Conservation (phyloP, 2,888 invertebrate species). For the Limnephilus auricula region DNA sequence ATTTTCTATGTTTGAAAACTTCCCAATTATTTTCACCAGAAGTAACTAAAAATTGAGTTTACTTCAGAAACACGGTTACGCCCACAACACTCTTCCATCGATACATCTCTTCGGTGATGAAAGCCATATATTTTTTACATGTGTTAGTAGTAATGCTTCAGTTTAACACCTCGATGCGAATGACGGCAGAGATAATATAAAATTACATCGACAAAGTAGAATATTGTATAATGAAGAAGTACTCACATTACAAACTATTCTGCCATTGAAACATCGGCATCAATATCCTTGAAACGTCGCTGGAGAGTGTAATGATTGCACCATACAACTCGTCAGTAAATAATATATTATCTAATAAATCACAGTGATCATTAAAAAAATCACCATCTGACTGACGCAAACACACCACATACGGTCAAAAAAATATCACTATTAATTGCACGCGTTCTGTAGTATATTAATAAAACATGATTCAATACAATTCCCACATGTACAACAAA, state of each 20-base stretch:
- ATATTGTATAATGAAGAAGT: background rate
- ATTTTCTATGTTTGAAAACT: no score
- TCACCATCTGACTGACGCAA: background rate
- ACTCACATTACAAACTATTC: constrained; percentile 2
- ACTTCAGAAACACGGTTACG: no score
- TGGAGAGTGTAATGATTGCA: background rate
- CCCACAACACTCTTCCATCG: no score
- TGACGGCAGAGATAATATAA: background rate
- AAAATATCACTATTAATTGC: background rate
- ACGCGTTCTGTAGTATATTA: background rate
- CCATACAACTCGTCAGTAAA: background rate
- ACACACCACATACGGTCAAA: background rate
- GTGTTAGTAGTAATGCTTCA: background rate
- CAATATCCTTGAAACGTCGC: background rate
- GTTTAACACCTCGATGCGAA: background rate
- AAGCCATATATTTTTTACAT: no score
- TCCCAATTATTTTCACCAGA: no score
- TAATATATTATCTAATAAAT: background rate
- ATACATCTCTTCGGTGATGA: no score
- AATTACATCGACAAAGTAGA: background rate
- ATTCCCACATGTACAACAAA: background rate
- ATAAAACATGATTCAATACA: background rate
- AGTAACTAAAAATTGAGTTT: no score
- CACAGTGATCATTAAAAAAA: background rate
- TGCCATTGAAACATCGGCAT: background rate